Evolutionary conservation across 2,888 invertebrate species (phyloP), one percentile per base, ranked within the genome.

Genomic region (Mantis religiosa): DNA sequence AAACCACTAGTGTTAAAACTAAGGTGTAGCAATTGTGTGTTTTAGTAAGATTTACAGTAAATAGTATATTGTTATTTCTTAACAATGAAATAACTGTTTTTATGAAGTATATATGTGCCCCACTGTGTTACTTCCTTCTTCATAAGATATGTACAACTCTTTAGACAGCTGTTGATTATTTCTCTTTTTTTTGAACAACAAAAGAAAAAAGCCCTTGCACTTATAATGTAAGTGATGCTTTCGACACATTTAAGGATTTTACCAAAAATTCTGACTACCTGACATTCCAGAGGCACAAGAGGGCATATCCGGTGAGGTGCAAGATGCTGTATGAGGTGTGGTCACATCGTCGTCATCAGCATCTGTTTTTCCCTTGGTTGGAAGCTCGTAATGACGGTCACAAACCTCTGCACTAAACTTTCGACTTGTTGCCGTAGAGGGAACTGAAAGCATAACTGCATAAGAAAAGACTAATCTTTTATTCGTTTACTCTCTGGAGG

Each of bases 251-350:
- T 41, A 41, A 41, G 41, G 20, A 71, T 71, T 71, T 71, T 71
- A 84, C 20, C 14, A 71, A 47, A 41, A 54, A 85, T 54, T 25
- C 8, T 84, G n/a, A 12, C 34, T 90, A 93, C 93, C 92, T 90
- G 92, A 92, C 90, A 92, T 92, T 89, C 91, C 91, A 0, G 92
- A 93, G 84, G 93, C 92, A 86, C 92, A 93, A 7, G 93, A 93
- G 7, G 93, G 93, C 81, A 92, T 92, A 15, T 93, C 93, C 2
- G 93, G 93, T 0, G 93, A 93, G 9, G 92, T 91, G 87, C 93
- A 93, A 85, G 92, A 91, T 82, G 34, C 34, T n/a, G 92, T 92
- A 84, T 91, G 92, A 83, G 92, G 90, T 89, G 91, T 92, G 87
- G 91, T 91, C 82, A 92, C 91, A 87, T 92, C 92, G 83, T 92